phyloP scores from a whole-genome alignment of 2,113 vertebrate genomes.

The Lophochroa leadbeateri region DNA sequence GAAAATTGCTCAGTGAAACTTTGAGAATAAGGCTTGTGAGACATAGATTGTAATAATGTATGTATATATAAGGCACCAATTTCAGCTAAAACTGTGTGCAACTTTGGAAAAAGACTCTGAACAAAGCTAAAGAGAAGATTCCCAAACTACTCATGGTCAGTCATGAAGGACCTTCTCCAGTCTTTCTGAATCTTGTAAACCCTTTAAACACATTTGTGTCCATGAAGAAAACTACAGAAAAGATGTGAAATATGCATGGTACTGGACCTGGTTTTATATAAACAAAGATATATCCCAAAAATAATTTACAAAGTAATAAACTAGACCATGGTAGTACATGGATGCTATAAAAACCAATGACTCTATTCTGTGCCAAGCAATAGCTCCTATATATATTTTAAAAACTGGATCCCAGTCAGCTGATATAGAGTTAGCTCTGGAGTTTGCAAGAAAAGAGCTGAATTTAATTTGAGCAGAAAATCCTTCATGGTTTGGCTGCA shows the following conservation, averaged over 20 bases:
- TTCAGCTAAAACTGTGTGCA: neutral
- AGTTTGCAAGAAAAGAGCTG: neutral
- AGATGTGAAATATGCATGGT: neutral
- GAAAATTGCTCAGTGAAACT: neutral
- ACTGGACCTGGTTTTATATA: neutral
- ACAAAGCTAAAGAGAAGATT: neutral
- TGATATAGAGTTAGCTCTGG: conserved; percentile 15
- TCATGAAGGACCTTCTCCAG: neutral
- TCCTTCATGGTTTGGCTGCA: conserved; percentile 13
- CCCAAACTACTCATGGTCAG: neutral
- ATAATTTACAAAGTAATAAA: neutral
- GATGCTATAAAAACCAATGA: neutral
- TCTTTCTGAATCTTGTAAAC: neutral
- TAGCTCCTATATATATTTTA: neutral
- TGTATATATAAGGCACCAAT: neutral
- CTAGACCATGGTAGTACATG: neutral
- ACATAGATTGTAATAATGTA: neutral
- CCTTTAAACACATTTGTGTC: neutral
- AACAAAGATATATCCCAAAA: neutral
- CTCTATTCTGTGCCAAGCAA: neutral
- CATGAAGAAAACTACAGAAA: neutral
- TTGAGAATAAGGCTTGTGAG: neutral
- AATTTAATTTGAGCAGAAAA: conserved; percentile 21
- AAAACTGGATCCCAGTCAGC: conserved; percentile 13
- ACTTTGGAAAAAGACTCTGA: neutral